Evolutionary conservation across 2,888 invertebrate genomes (phyloP).

Genomic region (Pachydiplax longipennis): DNA sequence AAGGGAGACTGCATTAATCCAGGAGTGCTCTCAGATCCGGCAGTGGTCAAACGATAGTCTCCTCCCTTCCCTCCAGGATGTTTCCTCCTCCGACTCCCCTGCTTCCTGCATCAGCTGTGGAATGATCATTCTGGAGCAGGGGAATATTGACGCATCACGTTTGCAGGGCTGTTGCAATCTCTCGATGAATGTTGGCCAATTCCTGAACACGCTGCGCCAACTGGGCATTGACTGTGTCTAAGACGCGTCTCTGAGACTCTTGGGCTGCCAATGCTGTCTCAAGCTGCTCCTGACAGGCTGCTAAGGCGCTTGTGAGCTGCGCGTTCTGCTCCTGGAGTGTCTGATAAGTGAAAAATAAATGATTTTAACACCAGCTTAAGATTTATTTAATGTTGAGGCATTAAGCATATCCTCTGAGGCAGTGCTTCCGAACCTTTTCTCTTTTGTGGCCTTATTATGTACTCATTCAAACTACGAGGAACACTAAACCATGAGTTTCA

Average conservation of each 20-base stretch:
- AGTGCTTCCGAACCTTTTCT: no score
- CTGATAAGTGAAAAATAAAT: slow-evolving; percentile 56
- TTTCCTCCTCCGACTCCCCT: slow-evolving; percentile 25
- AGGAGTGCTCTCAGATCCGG: slow-evolving; percentile 34
- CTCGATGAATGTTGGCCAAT: slow-evolving; percentile 81
- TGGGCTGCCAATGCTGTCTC: slow-evolving; percentile 81
- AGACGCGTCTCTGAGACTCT: slow-evolving; percentile 80
- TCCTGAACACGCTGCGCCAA: slow-evolving; percentile 82
- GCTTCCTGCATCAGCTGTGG: neutral
- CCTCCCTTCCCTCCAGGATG: slow-evolving; percentile 39
- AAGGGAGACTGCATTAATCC: neutral
- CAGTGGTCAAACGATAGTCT: slow-evolving; percentile 32
- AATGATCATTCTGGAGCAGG: slow-evolving; percentile 26
- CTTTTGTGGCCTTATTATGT: no score
- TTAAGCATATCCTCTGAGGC: no score
- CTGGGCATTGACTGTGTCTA: slow-evolving; percentile 83
- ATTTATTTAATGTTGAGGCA: no score
- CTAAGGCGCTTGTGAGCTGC: slow-evolving; percentile 72
- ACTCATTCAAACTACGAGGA: no score
- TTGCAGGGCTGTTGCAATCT: slow-evolving; percentile 81
- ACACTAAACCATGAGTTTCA: no score
- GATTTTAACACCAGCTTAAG: slow-evolving; percentile 16
- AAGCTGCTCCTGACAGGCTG: slow-evolving; percentile 79
- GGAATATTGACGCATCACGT: slow-evolving; percentile 64
- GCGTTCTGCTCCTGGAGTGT: slow-evolving; percentile 70